These are phyloP conservation scores for Heliothis subflexa DNA, from an alignment of 1,140 invertebrate species.

Conservation along the genomic window DNA sequence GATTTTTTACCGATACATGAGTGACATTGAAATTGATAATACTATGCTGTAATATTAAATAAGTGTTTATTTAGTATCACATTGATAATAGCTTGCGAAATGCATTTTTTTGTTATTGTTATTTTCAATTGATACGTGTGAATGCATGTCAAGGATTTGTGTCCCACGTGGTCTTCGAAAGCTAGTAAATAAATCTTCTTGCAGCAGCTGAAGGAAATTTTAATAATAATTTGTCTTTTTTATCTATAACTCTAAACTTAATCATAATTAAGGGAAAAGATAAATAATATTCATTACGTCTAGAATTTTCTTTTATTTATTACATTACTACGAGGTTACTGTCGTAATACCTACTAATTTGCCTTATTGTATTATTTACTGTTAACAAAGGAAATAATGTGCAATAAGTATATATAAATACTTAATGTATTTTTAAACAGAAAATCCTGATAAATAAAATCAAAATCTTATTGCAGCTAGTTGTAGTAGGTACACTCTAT, in stretches of 20 bases:
- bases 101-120: slow-evolving; percentile 53
- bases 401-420: too few relatives aligned
- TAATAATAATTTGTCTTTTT: background rate
- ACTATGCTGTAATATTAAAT: slow-evolving; percentile 28
- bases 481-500: too few relatives aligned
- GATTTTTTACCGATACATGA: slow-evolving; percentile 56
- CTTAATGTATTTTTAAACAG: too few relatives aligned
- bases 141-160: slow-evolving; percentile 69
- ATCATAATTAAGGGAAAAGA: background rate
- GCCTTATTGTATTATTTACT: too few relatives aligned
- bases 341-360: too few relatives aligned
- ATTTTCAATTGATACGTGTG: slow-evolving; percentile 59
- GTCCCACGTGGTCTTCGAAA: slow-evolving; percentile 15
- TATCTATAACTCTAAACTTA: background rate
- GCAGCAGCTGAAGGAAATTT: background rate
- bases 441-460: too few relatives aligned
- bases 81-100: slow-evolving; percentile 61
- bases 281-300: too few relatives aligned
- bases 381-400: too few relatives aligned
- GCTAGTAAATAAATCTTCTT: slow-evolving; percentile 23
- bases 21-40: slow-evolving; percentile 3
- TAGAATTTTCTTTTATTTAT: too few relatives aligned
- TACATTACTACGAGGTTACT: too few relatives aligned
- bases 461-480: too few relatives aligned
- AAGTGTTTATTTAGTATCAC: slow-evolving; percentile 1